Base-by-base conservation (phyloP, 2,113 vertebrate genomes). In the Peromyscus polionotus region DNA sequence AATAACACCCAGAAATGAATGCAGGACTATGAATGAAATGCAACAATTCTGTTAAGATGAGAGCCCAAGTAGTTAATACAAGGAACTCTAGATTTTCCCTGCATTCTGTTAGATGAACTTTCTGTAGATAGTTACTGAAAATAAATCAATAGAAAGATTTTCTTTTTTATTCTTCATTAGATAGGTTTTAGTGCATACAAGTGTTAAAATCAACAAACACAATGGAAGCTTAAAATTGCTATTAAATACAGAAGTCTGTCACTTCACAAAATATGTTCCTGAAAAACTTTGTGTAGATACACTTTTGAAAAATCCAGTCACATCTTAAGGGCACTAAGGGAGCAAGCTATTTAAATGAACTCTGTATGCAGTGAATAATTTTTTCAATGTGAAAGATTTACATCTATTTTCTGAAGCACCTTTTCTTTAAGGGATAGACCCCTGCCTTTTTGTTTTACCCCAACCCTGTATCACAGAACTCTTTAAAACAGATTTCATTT, bases 291-390 rank as follows among this genome's bases (percentile, higher is more conserved):
- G 85, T 88, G 17, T 48, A 83, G 61, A 87, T 91, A 88, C 33
- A 95, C 33, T 92, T 94, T 95, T 97, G 91, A 76, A 94, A 95
- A 97, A 97, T 93, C 92, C 54, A 91, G 94, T 96, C 92, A 97
- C 93, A 97, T 97, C 85, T 87, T 83, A 94, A 96, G 96, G 88
- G 72, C 94, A 93, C 45, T 1, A 61, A 94, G 51, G 65, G 85
- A 97, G 73, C 92, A 97, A 77, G 31, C 80, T 97, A 77, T 89
- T 95, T 93, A 96, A 96, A 93, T 90, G 61, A 95, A 94, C 90
- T n/a, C 65, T 88, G 80, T 2, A 0, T 87, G 84, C 84, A 76
- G 33, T 65, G 80, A 94, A 84, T 26, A 42, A 1, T 88, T 76
- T 88, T 88, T 85, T 51, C 51, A 70, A 80, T 39, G 14, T 42